Evolutionary conservation across 2,888 invertebrate genomes (phyloP), one percentile per base, ranked within the genome.

Genomic region (Scrobipalpa costella): DNA sequence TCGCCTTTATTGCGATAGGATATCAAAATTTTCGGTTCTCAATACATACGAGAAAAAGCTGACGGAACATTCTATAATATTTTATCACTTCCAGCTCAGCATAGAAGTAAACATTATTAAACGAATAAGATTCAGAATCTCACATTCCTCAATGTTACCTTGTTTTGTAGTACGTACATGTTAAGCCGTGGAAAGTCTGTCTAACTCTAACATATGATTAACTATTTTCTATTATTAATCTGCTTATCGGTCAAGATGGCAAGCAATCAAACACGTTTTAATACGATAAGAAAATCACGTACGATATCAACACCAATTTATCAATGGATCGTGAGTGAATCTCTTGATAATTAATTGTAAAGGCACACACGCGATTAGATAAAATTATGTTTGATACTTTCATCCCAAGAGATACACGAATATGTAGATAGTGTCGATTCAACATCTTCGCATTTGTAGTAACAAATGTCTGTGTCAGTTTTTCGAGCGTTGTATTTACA

Each of bases 321-420:
- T 60, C 60, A 60, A 60, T 60, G 49, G 49, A 49, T 27, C 60
- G 60, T 60, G 60, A 60, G 59, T 33, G 60, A 60, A 60, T 60
- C 49, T 60, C 15, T n/a, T 8, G 60, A 47, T 60, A 49, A 60
- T 49, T 44, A 44, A 44, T 60, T 60, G 60, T 17, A 49, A 60
- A 49, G 21, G 34, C 21, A 40, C 34, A 49, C 60, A 60, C 60
- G 60, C 60, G 60, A 60, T 60, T 17, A 60, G 60, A 60, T 60
- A 60, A 49, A 44, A 44, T 13, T 19, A 38, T 38, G 17, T 38
- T 60, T 49, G 49, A 49, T 27, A 49, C 60, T 60, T 60, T 60
- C 60, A 49, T 59, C 55, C n/a, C 50, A 6, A 15, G 15, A 55
- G 34, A 6, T 15, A 15, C 55, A 55, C 34, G 34, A n/a, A 55